Conservation (phyloP, 2,113 vertebrate genomes). For the Riparia riparia region DNA sequence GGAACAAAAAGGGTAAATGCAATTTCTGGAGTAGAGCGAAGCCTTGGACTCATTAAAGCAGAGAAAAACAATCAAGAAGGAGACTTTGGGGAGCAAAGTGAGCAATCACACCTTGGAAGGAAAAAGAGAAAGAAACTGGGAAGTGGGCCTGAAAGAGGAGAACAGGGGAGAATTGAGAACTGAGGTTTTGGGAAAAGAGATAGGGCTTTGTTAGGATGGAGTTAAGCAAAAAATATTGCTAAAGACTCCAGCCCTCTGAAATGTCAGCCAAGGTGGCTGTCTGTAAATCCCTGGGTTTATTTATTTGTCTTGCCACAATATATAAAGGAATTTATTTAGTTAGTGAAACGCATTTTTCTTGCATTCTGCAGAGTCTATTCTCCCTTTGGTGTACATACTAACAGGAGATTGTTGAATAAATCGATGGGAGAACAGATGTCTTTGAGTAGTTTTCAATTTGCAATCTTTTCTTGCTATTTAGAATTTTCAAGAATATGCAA, state of each 20-base stretch:
- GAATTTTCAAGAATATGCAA: conserved; percentile 1
- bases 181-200: conserved; percentile 43
- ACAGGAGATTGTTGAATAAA: conserved; percentile 16
- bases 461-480: neutral
- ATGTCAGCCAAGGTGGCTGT: conserved; percentile 70
- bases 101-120: conserved; percentile 65
- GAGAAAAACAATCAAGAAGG: conserved; percentile 59
- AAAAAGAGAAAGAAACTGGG: conserved; percentile 55
- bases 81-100: conserved; percentile 58
- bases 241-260: conserved; percentile 51
- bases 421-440: conserved; percentile 26
- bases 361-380: conserved; percentile 47
- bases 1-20: conserved; percentile 48
- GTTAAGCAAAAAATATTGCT: conserved; percentile 61
- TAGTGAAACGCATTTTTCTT: conserved; percentile 59
- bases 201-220: conserved; percentile 43
- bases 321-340: conserved; percentile 68
- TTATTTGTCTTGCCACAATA: conserved; percentile 72
- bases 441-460: conserved; percentile 20
- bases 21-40: conserved; percentile 49
- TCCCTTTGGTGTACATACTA: conserved; percentile 31
- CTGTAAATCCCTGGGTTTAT: conserved; percentile 63
- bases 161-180: conserved; percentile 40
- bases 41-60: conserved; percentile 58
- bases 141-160: conserved; percentile 52